phyloP scores from a whole-genome alignment of 2,888 invertebrate genomes.

The Drosophila anomalipes region DNA sequence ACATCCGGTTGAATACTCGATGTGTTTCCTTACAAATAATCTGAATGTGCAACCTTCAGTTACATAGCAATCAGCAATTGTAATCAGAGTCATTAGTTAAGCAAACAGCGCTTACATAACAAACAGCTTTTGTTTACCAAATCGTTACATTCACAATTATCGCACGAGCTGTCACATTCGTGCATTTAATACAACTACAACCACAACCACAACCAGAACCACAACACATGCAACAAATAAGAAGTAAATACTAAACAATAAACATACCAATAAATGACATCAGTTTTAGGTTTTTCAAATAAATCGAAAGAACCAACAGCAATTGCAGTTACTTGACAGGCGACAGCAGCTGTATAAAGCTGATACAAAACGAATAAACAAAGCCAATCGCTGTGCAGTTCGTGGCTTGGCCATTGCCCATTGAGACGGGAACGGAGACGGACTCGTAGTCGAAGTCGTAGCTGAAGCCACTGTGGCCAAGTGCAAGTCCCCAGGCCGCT shows the following conservation, averaged over 20 bases:
- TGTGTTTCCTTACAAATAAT: not conserved
- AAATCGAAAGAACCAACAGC: constrained; percentile 48
- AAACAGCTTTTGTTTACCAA: constrained; percentile 29
- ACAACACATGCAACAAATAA: constrained; percentile 26
- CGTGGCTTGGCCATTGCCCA: constrained; percentile 51
- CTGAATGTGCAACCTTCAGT: not conserved
- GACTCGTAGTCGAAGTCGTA: constrained; percentile 6
- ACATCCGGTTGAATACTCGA: not conserved
- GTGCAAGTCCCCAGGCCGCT: constrained; percentile 4
- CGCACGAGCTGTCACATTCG: constrained; percentile 46
- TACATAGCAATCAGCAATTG: constrained; percentile 5
- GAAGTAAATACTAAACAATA: constrained; percentile 61
- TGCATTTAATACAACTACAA: constrained; percentile 30
- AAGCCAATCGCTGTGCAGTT: constrained; percentile 59
- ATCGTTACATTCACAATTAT: constrained; percentile 52
- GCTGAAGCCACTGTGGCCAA: not conserved
- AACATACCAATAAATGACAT: constrained; percentile 70
- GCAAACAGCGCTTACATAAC: not conserved
- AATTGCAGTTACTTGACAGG: constrained; percentile 56
- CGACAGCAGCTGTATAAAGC: constrained; percentile 43
- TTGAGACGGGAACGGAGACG: constrained; percentile 42
- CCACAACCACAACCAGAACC: constrained; percentile 1
- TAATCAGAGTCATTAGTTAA: not conserved
- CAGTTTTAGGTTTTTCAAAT: constrained; percentile 56
- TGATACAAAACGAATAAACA: constrained; percentile 24